These are phyloP conservation scores for Rhamnusium bicolor DNA, from an alignment of 2,888 invertebrate species.

Conservation along the genomic window DNA sequence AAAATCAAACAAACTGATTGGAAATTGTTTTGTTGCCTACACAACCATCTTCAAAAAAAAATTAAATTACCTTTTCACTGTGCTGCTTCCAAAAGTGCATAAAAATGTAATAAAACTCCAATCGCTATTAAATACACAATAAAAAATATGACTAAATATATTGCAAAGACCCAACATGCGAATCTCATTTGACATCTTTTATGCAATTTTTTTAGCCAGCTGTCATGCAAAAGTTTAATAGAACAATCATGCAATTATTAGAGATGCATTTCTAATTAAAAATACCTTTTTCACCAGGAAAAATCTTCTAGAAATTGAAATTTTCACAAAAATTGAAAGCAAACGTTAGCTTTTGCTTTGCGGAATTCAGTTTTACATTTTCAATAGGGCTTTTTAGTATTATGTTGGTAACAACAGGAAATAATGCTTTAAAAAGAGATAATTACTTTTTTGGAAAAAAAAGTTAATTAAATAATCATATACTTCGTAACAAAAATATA, in stretches of 20 bases:
- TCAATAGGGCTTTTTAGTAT: background rate
- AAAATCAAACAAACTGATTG: conserved; percentile 60
- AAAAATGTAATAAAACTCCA: conserved; percentile 34
- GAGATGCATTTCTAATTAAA: background rate
- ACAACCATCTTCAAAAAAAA: conserved; percentile 45
- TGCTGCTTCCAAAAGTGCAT: conserved; percentile 30
- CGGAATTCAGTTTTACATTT: background rate
- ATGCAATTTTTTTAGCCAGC: conserved; percentile 15
- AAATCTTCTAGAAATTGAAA: background rate
- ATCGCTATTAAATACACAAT: conserved; percentile 36
- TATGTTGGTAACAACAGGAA: background rate
- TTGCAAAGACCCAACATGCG: conserved; percentile 33
- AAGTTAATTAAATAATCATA: background rate
- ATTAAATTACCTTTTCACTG: conserved; percentile 17
- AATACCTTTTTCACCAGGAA: conserved; percentile 2
- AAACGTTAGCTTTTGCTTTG: background rate
- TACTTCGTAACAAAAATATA: background rate
- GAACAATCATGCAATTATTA: background rate
- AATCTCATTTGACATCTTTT: conserved; percentile 39
- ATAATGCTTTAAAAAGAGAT: background rate
- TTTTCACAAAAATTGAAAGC: background rate
- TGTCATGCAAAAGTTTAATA: conserved; percentile 5
- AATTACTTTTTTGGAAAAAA: background rate
- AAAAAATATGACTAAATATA: conserved; percentile 41
- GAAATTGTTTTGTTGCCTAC: conserved; percentile 63